A percentile compares a stretch with the other conserved stretches of the same genome.
phyloP scores from a whole-genome alignment of 2,888 invertebrate genomes.

The Carterocephalus palaemon region DNA sequence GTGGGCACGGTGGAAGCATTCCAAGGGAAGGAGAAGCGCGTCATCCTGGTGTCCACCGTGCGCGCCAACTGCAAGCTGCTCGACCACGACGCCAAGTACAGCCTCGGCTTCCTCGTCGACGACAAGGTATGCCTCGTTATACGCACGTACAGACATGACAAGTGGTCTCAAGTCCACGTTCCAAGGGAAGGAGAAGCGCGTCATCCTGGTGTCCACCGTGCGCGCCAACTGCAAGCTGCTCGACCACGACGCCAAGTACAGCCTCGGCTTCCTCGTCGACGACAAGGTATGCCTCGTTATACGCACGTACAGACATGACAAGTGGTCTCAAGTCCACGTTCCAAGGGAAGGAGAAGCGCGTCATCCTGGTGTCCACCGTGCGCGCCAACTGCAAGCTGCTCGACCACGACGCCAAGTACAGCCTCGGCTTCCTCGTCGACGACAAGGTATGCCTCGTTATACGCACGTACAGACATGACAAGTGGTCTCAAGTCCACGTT shows the following conservation, averaged over 20 bases:
- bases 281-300: no score
- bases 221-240: constrained; percentile 76
- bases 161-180: no score
- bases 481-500: no score
- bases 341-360: constrained; percentile 90
- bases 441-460: no score
- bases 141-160: no score
- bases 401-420: constrained; percentile 74
- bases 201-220: constrained; percentile 90
- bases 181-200: constrained; percentile 90
- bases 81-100: constrained; percentile 74
- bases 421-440: constrained; percentile 77
- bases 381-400: constrained; percentile 76
- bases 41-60: constrained; percentile 90
- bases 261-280: constrained; percentile 77
- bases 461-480: no score
- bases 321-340: no score
- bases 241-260: constrained; percentile 74
- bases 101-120: constrained; percentile 77
- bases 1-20: constrained; percentile 92
- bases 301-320: no score
- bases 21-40: constrained; percentile 90
- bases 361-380: constrained; percentile 90
- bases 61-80: constrained; percentile 76
- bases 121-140: no score